phyloP scores from a whole-genome alignment of 2,113 vertebrate genomes.

The pig (Sus scrofa) region DNA sequence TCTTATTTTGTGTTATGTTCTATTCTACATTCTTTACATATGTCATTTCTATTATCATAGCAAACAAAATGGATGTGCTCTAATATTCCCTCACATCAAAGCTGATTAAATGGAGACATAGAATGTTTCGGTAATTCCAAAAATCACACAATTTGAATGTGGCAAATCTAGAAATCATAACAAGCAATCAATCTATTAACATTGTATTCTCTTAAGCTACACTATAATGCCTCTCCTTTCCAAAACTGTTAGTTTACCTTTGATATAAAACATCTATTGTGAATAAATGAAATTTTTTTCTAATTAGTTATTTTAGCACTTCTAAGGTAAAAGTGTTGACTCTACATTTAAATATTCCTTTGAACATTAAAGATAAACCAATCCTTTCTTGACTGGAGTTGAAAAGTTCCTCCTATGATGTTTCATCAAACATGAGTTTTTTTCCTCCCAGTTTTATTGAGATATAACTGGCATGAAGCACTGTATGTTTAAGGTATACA shows the following conservation, averaged over 20 bases:
- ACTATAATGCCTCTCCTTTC: not conserved
- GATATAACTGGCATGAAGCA: no score
- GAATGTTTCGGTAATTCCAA: not conserved
- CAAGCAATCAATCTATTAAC: not conserved
- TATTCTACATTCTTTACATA: not conserved
- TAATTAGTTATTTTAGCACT: not conserved
- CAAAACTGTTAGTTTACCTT: not conserved
- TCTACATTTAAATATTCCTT: not conserved
- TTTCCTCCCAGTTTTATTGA: no score
- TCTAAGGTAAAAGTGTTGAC: not conserved
- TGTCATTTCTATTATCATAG: not conserved
- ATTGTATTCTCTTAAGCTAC: not conserved
- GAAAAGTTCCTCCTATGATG: not conserved
- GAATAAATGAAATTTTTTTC: not conserved
- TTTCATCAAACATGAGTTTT: slow-evolving; percentile 18
- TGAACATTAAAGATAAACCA: not conserved
- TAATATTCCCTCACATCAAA: not conserved
- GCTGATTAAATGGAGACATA: not conserved
- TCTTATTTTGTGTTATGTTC: not conserved
- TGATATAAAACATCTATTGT: slow-evolving; percentile 2
- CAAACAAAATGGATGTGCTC: not conserved
- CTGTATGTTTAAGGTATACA: no score
- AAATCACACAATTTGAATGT: not conserved
- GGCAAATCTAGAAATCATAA: not conserved
- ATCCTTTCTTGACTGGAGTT: not conserved